Conservation (phyloP, 2,797 vertebrate species). For the Coregonus ussuriensis region DNA sequence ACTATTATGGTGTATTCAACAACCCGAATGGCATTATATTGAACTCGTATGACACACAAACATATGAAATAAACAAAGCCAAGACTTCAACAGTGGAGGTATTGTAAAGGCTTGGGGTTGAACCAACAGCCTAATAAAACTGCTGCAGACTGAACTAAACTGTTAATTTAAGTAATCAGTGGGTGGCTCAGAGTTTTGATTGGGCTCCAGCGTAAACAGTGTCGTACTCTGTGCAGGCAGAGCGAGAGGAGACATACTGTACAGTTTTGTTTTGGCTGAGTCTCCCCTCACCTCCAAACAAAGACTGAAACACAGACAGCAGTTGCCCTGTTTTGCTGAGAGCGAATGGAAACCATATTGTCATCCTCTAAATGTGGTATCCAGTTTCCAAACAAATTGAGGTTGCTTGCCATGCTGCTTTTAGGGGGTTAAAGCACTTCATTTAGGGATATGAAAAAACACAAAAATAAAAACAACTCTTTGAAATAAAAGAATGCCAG, state of each 20-base stretch:
- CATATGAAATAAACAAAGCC: conserved; percentile 47
- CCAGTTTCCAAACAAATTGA: conserved; percentile 51
- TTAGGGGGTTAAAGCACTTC: conserved; percentile 17
- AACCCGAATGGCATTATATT: conserved; percentile 51
- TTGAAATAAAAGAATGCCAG: conserved; percentile 32
- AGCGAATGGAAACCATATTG: conserved; percentile 50
- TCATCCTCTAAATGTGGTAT: conserved; percentile 38
- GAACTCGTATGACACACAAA: conserved; percentile 48
- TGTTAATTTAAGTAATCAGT: conserved; percentile 59
- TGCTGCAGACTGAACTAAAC: conserved; percentile 55
- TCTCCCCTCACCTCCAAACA: conserved; percentile 51
- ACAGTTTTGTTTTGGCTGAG: conserved; percentile 59
- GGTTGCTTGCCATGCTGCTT: conserved; percentile 32
- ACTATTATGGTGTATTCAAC: conserved; percentile 44
- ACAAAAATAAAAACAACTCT: conserved; percentile 22
- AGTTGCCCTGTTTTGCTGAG: conserved; percentile 42
- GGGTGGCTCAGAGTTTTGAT: conserved; percentile 57
- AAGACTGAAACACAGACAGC: conserved; percentile 41
- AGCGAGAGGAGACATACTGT: conserved; percentile 29
- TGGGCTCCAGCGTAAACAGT: conserved; percentile 55
- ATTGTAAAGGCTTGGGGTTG: conserved; percentile 59
- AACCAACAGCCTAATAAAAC: conserved; percentile 55
- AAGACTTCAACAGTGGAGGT: conserved; percentile 56
- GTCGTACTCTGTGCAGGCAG: conserved; percentile 6
- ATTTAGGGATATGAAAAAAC: conserved; percentile 8